Evolutionary conservation across 2,113 vertebrate genomes (phyloP), one percentile per base, ranked within the genome.

Genomic region (Campylorhamphus procurvoides): DNA sequence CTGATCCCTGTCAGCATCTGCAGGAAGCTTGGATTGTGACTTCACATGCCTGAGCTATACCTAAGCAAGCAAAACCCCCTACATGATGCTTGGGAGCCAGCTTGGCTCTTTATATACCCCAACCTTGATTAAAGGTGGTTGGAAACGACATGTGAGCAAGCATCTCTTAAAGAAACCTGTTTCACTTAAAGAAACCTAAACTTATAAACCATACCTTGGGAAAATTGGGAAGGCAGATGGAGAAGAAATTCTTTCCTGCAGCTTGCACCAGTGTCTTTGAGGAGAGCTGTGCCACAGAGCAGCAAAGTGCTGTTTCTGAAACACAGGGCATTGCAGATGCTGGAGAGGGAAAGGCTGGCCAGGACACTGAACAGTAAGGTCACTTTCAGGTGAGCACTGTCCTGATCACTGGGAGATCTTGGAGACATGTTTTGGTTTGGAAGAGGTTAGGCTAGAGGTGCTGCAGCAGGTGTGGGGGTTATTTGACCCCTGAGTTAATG

Each of bases 281-380:
- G 62, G 13, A 75, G 5, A 73, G 3, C 31, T 0, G 0, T 31
- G 19, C 17, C 24, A n/a, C 12, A n/a, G 31, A 85, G 13, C 28
- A 73, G 27, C 22, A 52, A 84, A 58, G 37, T 12, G 37, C 25
- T 0, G 0, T 58, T 90, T 27, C 42, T 92, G 28, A 59, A 58
- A 68, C 80, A 68, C 80, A 7, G 55, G 37, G 40, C 18, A 16
- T 7, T 83, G 75, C 37, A 73, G 40, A 11, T 52, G 50, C 10
- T 0, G 0, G 8, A 23, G 18, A 10, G 6, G 56, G 37, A 87
- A 66, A 58, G 7, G 25, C 2, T 1, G 2, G 31, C 42, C 46
- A 75, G 56, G 40, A 46, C 1, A 0, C 31, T 16, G 40, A 31
- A 14, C 23, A 74, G 33, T 46, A 68, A 62, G 29, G 31, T 52